Evolutionary conservation across 2,113 vertebrate genomes (phyloP), one percentile per base, ranked within the genome.

Genomic region (Saguinus imperator): DNA sequence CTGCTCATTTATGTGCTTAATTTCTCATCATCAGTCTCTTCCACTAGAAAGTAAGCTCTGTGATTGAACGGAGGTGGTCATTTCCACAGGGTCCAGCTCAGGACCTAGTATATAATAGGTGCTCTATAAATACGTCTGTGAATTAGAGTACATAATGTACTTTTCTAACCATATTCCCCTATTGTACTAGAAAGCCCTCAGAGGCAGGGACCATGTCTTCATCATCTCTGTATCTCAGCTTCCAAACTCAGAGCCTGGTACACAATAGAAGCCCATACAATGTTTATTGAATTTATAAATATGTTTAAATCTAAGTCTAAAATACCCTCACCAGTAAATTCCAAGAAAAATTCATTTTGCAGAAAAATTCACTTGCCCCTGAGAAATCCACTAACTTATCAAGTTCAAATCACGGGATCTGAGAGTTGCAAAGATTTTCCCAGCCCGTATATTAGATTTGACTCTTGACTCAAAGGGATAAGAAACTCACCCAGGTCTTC

Each of bases 321-420:
- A 13, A 40, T 66, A 52, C 7, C 25, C 55, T 88, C 17, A 35
- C 17, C 43, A 79, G 45, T 57, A 88, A 68, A 91, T 76, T 81
- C 57, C 27, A 81, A 89, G n/a, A 91, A 64, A 20, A 81, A 73
- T 91, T 80, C 21, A 87, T 43, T 87, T 84, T 72, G 8, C 57
- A 89, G 40, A 37, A 25, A 91, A 91, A 86, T 77, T 77, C 8
- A 93, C 73, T 85, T 76, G 58, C 12, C 27, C 72, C 40, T 77
- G 64, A 86, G 32, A 77, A 97, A 93, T 85, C 58, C 2, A 87
- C 29, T 64, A 40, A 93, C 21, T 86, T 94, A 66, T 7, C 35
- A 77, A 64, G 82, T 61, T 94, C 91, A 57, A 94, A 48, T 85
- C 79, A 77, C 5, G 90, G 37, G 87, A 64, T 45, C 32, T 32